Evolutionary conservation across 2,113 vertebrate genomes (phyloP), one percentile per base, ranked within the genome.

Genomic region (Cettia cetti): DNA sequence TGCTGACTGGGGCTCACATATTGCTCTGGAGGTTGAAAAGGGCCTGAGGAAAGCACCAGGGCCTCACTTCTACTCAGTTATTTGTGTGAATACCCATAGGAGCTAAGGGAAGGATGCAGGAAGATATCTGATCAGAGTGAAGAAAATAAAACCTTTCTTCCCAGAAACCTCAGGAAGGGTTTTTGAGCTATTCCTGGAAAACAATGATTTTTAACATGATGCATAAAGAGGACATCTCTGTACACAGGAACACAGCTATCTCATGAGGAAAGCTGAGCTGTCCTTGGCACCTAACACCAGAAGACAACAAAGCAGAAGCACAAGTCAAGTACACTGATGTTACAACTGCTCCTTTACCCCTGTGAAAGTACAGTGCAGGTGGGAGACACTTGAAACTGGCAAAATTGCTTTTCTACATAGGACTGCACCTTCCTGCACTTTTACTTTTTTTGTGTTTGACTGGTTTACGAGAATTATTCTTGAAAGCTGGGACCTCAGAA

Each of bases 321-420:
- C 0, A 0, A 27, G 71, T 49, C 31, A 45, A 56, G 22, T 13
- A 16, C 21, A 17, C 21, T 45, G 63, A 18, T 83, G 8, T 39
- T 39, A 8, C 27, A 81, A 39, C 53, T 82, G 28, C 7, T 90
- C 30, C 57, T 90, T 86, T 61, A 57, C 12, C n/a, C 50, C 77
- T 72, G 31, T 15, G 22, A 79, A 82, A 33, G 45, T 19, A 17
- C 23, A 42, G 16, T 16, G 53, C 45, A 76, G 47, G n/a, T 57
- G 23, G 54, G 45, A 70, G 39, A 50, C 37, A 27, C 31, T 5
- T 53, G 49, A 57, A 82, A 88, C 15, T 12, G 53, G 37, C 2
- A 65, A 82, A 76, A 95, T 7, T 56, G 11, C 24, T 37, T 85
- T 94, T 84, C 30, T 50, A 75, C 42, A 52, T 35, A 21, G 23